phyloP scores from a whole-genome alignment of 2,888 invertebrate species.

The Cataglyphis albicans region DNA sequence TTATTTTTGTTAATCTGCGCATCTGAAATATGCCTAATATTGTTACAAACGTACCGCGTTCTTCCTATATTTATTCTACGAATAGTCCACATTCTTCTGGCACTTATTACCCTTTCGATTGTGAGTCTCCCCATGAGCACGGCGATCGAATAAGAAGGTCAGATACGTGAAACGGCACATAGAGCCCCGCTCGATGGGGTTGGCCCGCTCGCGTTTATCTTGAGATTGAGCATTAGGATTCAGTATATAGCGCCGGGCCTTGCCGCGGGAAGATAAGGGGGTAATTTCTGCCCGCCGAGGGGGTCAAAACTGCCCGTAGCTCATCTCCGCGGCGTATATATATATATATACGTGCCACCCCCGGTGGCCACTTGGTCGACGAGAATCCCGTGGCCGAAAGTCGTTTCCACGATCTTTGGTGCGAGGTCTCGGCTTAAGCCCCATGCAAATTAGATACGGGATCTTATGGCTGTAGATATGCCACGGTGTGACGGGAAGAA shows the following conservation, averaged over 20 bases:
- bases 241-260: slow-evolving; percentile 80
- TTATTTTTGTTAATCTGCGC: not conserved
- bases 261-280: slow-evolving; percentile 84
- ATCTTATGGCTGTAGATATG: slow-evolving; percentile 77
- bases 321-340: slow-evolving; percentile 79
- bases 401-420: slow-evolving; percentile 82
- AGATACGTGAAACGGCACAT: slow-evolving; percentile 31
- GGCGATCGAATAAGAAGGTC: slow-evolving; percentile 36
- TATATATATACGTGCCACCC: slow-evolving; percentile 66
- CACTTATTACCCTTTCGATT: slow-evolving; percentile 61
- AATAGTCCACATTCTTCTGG: slow-evolving; percentile 53
- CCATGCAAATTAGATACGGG: slow-evolving; percentile 83
- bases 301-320: slow-evolving; percentile 84
- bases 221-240: slow-evolving; percentile 84
- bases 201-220: slow-evolving; percentile 82
- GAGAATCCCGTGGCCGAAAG: slow-evolving; percentile 75
- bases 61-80: not conserved
- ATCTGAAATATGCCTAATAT: not conserved
- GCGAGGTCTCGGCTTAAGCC: slow-evolving; percentile 75
- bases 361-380: slow-evolving; percentile 71
- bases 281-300: slow-evolving; percentile 83
- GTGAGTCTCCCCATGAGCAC: slow-evolving; percentile 31
- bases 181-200: slow-evolving; percentile 38
- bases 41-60: not conserved
- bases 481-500: slow-evolving; percentile 47